Evolutionary conservation across 2,113 vertebrate genomes (phyloP).

Genomic region (Mionectes macconnelli): DNA sequence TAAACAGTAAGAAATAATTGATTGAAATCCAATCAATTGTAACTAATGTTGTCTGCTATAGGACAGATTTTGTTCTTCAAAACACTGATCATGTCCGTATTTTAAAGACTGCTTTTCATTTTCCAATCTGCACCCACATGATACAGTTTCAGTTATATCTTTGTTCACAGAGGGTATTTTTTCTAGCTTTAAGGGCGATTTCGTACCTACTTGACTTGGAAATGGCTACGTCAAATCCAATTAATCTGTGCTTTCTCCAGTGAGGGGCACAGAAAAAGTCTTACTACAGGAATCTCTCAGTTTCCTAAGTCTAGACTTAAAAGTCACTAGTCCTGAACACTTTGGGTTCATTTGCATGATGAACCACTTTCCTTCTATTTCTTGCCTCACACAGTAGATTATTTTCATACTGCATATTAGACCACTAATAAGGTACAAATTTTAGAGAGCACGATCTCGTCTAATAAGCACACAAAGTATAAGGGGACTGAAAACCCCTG

Average conservation of each 20-base stretch:
- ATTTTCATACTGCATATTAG: slow-evolving; percentile 42
- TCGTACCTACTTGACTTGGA: background rate
- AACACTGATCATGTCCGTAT: background rate
- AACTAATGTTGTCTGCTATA: background rate
- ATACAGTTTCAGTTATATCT: background rate
- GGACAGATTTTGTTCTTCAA: background rate
- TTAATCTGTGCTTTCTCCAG: background rate
- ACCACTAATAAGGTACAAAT: slow-evolving; percentile 23
- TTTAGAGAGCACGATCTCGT: background rate
- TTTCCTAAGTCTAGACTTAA: slow-evolving; percentile 13
- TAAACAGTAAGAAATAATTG: background rate
- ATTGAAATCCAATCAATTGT: background rate
- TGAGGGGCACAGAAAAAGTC: background rate
- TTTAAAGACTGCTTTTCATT: background rate
- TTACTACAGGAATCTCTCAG: background rate
- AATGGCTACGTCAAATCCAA: background rate
- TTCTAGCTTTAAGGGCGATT: background rate
- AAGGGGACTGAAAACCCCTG: background rate
- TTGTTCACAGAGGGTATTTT: background rate
- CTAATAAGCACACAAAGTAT: background rate
- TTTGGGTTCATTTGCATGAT: slow-evolving; percentile 46
- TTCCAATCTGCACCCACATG: background rate
- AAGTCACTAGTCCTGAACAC: slow-evolving; percentile 36
- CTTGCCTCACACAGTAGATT: slow-evolving; percentile 9
- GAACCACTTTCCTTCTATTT: slow-evolving; percentile 37